Conservation (phyloP, 2,113 vertebrate species). For the Ochotona curzoniae region DNA sequence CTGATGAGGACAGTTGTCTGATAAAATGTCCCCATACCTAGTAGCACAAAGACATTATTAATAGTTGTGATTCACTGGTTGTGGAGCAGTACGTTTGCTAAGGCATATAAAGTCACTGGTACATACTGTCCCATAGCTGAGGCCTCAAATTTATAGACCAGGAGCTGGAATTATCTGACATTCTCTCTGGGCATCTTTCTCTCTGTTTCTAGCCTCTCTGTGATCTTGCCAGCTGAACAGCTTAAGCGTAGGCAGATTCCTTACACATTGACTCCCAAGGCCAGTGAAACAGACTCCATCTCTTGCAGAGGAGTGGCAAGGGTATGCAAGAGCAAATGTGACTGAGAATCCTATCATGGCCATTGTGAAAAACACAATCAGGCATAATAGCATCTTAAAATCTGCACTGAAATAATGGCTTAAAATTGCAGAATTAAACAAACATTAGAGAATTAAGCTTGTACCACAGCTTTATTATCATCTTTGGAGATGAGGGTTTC, state of each 20-base stretch:
- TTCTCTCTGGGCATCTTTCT: not conserved
- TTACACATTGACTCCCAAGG: not conserved
- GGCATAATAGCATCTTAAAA: not conserved
- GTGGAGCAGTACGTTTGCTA: not conserved
- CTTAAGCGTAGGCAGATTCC: not conserved
- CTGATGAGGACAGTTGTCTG: not conserved
- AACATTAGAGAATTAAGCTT: not conserved
- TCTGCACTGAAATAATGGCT: slow-evolving; percentile 25
- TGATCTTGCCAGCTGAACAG: not conserved
- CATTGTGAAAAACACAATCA: not conserved
- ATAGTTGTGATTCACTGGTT: not conserved
- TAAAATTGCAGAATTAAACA: slow-evolving; percentile 11
- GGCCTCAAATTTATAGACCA: not conserved
- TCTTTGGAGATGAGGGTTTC: not conserved
- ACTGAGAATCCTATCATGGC: not conserved
- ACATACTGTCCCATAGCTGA: not conserved
- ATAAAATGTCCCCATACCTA: not conserved
- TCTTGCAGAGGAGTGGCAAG: not conserved
- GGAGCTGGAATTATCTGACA: not conserved
- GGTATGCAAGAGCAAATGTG: not conserved
- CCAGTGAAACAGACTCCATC: not conserved
- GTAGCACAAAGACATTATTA: not conserved
- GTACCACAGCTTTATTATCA: not conserved
- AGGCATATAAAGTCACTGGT: not conserved
- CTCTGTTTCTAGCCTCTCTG: not conserved